These are phyloP conservation scores for Dicyrtoma fusca DNA, from an alignment of 2,888 invertebrate species.

Conservation along the genomic window DNA sequence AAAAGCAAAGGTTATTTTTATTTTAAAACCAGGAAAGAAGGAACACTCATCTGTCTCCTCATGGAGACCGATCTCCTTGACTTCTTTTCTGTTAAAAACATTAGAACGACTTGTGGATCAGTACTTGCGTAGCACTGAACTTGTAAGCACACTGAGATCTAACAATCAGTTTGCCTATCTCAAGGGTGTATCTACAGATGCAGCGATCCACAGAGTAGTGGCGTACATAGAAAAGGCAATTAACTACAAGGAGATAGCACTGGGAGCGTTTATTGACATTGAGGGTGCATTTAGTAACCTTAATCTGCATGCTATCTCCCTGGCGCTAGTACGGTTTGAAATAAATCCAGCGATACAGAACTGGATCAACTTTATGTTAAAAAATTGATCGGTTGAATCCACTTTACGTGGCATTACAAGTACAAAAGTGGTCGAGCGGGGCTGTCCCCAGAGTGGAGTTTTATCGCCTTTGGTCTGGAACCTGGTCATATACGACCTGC, in stretches of 20 bases:
- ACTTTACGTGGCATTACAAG: neutral
- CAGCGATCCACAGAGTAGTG: conserved; percentile 33
- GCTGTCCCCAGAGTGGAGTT: conserved; percentile 58
- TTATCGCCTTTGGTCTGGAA: conserved; percentile 58
- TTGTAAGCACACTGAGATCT: neutral
- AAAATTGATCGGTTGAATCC: conserved; percentile 5
- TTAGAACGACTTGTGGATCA: conserved; percentile 39
- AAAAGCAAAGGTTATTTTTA: conserved; percentile 25
- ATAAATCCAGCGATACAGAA: too few relatives aligned
- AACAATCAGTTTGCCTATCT: conserved; percentile 41
- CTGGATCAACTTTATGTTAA: conserved; percentile 41
- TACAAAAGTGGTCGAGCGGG: too few relatives aligned
- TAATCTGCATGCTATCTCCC: conserved; percentile 18
- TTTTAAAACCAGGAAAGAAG: conserved; percentile 40
- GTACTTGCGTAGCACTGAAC: neutral
- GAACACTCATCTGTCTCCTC: conserved; percentile 26
- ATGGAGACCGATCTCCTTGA: conserved; percentile 42
- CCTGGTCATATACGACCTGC: too few relatives aligned
- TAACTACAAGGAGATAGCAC: conserved; percentile 31
- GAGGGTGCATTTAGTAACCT: conserved; percentile 56
- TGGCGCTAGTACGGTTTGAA: conserved; percentile 4
- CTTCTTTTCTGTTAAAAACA: conserved; percentile 41
- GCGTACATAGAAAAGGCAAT: conserved; percentile 14
- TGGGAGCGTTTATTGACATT: conserved; percentile 53
- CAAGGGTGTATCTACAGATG: conserved; percentile 33